Evolutionary conservation across 2,113 vertebrate species (phyloP).

Genomic region (Herpailurus yagouaroundi): DNA sequence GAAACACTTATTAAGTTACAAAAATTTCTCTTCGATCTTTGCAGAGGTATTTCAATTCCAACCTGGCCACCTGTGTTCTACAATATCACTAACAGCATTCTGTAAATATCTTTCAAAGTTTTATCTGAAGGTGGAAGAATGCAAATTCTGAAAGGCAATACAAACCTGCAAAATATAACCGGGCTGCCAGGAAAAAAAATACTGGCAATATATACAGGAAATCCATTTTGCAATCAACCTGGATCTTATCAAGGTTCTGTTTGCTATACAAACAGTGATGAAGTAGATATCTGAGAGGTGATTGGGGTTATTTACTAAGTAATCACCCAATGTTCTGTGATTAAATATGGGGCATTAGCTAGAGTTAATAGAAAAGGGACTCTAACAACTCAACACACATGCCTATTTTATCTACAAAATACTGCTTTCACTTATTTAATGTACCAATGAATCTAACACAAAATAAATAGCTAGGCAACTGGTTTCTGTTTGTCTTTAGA

Average conservation of each 20-base stretch:
- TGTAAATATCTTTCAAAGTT: neutral
- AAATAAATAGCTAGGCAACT: conserved; percentile 20
- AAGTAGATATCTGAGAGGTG: conserved; percentile 74
- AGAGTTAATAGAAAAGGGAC: conserved; percentile 75
- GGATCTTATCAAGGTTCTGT: conserved; percentile 77
- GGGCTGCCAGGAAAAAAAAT: conserved; percentile 49
- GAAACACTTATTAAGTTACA: neutral
- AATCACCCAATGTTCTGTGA: conserved; percentile 71
- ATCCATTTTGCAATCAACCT: conserved; percentile 75
- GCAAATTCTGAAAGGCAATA: conserved; percentile 18
- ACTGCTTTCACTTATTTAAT: conserved; percentile 45
- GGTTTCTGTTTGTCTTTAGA: conserved; percentile 22
- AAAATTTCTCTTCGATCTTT: neutral
- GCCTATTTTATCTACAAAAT: conserved; percentile 67
- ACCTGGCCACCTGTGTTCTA: neutral
- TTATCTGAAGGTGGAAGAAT: neutral
- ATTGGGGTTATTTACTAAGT: conserved; percentile 69
- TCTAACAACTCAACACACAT: conserved; percentile 69
- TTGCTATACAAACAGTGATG: conserved; percentile 76
- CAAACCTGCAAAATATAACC: conserved; percentile 65
- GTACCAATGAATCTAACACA: conserved; percentile 57
- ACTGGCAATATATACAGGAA: conserved; percentile 61
- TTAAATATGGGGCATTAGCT: conserved; percentile 12
- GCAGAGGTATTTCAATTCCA: conserved; percentile 13
- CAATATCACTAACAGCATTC: neutral